Evolutionary conservation across 2,797 vertebrate genomes (phyloP).

Genomic region (Siniperca obscura): DNA sequence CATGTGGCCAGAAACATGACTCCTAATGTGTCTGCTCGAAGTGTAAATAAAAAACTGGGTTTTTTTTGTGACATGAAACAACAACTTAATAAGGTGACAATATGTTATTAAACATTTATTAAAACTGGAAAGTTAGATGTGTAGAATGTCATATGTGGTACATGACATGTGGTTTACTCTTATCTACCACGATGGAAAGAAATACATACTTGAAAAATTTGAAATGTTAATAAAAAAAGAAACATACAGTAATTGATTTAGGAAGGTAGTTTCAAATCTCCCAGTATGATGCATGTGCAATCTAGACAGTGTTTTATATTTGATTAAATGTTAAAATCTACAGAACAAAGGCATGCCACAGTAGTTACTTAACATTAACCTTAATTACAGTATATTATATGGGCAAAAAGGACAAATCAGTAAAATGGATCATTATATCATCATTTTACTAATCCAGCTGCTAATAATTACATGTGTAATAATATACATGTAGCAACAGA

Average conservation of each 20-base stretch:
- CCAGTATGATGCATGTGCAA: background rate
- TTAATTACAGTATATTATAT: too few relatives aligned
- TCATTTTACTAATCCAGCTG: background rate
- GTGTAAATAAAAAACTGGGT: fast-evolving
- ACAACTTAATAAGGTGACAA: background rate
- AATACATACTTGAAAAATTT: background rate
- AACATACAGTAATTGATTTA: background rate
- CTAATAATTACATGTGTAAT: background rate
- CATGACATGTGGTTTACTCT: background rate
- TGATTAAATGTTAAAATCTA: background rate
- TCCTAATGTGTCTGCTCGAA: background rate
- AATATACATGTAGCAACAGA: background rate
- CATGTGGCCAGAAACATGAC: too few relatives aligned
- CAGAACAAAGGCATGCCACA: too few relatives aligned
- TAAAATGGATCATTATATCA: background rate
- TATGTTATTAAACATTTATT: background rate
- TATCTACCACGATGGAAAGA: background rate
- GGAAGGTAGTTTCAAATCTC: background rate
- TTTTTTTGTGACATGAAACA: background rate
- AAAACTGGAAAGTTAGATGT: background rate
- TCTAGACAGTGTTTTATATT: background rate
- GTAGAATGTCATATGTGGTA: background rate
- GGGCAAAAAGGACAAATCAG: too few relatives aligned
- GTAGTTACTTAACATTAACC: too few relatives aligned
- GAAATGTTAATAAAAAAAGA: too few relatives aligned